phyloP scores from a whole-genome alignment of 1,140 invertebrate genomes.

The Drosophila arizonae region DNA sequence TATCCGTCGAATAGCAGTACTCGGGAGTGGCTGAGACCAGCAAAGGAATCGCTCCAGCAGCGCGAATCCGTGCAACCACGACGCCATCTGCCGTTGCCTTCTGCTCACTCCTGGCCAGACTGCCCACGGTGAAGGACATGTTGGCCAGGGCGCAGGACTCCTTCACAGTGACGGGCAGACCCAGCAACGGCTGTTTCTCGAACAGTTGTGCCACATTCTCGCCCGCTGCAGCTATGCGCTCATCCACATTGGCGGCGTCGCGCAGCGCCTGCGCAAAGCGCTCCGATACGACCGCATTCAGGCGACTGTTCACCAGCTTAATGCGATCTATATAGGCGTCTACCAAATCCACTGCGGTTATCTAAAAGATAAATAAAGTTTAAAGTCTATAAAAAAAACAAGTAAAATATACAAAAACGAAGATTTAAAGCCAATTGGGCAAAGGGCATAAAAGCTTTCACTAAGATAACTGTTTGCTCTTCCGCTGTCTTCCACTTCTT shows the following conservation, averaged over 20 bases:
- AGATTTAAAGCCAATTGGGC: no score
- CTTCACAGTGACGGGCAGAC: conserved; percentile 90
- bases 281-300: conserved; percentile 90
- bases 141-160: conserved; percentile 87
- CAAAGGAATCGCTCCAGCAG: conserved; percentile 90
- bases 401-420: neutral
- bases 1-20: conserved; percentile 89
- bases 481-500: neutral
- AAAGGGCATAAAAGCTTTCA: no score
- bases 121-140: conserved; percentile 87
- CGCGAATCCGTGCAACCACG: conserved; percentile 85
- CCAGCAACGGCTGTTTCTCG: conserved; percentile 86
- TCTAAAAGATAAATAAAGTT: conserved; percentile 70
- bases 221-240: conserved; percentile 48
- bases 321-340: conserved; percentile 87
- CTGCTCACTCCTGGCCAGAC: conserved; percentile 84
- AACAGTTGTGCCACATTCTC: conserved; percentile 80
- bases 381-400: neutral
- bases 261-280: conserved; percentile 87
- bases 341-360: conserved; percentile 86
- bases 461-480: neutral
- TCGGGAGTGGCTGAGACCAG: conserved; percentile 93
- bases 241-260: conserved; percentile 87
- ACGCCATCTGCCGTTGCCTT: conserved; percentile 86
- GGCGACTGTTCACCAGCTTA: conserved; percentile 67